Base-by-base conservation (phyloP, 2,888 invertebrate genomes). In the Harpagoxenus sublaevis region DNA sequence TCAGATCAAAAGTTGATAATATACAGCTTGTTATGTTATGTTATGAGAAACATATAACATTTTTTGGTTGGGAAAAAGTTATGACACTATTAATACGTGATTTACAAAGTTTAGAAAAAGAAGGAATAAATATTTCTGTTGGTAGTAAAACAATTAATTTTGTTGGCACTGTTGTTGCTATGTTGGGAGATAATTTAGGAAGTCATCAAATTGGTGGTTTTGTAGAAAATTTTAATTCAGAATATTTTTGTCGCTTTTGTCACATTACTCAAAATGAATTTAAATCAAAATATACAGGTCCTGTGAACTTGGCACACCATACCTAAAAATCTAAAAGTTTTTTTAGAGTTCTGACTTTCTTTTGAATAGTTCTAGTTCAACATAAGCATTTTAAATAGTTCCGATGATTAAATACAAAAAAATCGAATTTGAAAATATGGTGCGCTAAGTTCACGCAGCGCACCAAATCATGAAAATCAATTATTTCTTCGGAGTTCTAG, bases 121-220 rank as follows among this genome's bases (percentile, higher is more conserved):
- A 77, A 42, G 92, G 92, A 12, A 84, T 93, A 48, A 5, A 51
- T 35, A 53, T 88, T 62, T 81, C 39, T 66, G 68, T 35, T 18
- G 48, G 73, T 53, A 42, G 53, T 78, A 0, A 66, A 66, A 10
- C 51, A 55, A 78, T 68, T 68, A 87, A 84, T 65, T 51, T 88
- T 31, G 87, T 87, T 87, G 92, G 91, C 8, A 70, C 87, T 45
- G 1, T 93, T 15, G 51, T 92, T 70, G 87, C 89, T 48, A 87
- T 93, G 18, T 39, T 75, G 48, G 48, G 75, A 1, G 75, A 75
- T 18, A 75, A 63, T 75, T 75, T 75, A 75, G 75, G 48, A 12
- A 77, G 90, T 74, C 92, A 93, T 75, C 88, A 91, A 85, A 85
- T 93, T 42, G 93, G 92, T 51, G 93, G 92, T 23, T 92, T 90